Conservation (phyloP, 2,888 invertebrate genomes). For the Pyralis farinalis region DNA sequence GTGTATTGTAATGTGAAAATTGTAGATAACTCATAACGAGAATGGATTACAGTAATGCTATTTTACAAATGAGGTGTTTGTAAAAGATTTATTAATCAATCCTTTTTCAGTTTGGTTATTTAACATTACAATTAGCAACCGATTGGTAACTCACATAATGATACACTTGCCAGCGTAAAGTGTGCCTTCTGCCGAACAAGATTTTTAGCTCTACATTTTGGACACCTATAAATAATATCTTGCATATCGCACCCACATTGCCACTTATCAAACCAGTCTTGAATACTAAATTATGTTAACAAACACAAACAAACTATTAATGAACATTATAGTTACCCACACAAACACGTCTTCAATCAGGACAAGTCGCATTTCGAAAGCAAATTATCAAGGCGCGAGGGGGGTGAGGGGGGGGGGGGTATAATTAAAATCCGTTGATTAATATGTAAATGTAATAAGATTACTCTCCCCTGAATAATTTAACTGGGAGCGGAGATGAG, state of each 20-base stretch:
- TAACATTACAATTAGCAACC: too few species aligned
- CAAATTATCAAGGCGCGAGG: conserved; percentile 66
- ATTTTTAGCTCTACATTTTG: too few species aligned
- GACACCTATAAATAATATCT: too few species aligned
- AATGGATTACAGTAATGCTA: too few species aligned
- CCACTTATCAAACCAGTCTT: conserved; percentile 23
- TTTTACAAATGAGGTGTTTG: too few species aligned
- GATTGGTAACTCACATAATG: too few species aligned
- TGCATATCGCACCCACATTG: conserved; percentile 11
- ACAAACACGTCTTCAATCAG: conserved; percentile 63
- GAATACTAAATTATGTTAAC: conserved; percentile 30
- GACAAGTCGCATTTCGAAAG: conserved; percentile 75
- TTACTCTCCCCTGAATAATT: conserved; percentile 96
- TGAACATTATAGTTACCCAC: conserved; percentile 51
- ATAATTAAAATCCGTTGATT: conserved; percentile 99
- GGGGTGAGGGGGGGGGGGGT: conserved; percentile 80
- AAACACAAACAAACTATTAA: conserved; percentile 59
- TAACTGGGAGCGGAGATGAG: conserved; percentile 73
- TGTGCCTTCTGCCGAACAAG: too few species aligned
- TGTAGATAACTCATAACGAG: too few species aligned
- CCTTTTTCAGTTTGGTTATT: too few species aligned
- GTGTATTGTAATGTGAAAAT: too few species aligned
- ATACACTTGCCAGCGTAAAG: too few species aligned
- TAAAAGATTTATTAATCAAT: too few species aligned
- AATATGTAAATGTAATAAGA: conserved; percentile 99